Conservation (phyloP, 2,113 vertebrate genomes). For the Prochilodus magdalenae region DNA sequence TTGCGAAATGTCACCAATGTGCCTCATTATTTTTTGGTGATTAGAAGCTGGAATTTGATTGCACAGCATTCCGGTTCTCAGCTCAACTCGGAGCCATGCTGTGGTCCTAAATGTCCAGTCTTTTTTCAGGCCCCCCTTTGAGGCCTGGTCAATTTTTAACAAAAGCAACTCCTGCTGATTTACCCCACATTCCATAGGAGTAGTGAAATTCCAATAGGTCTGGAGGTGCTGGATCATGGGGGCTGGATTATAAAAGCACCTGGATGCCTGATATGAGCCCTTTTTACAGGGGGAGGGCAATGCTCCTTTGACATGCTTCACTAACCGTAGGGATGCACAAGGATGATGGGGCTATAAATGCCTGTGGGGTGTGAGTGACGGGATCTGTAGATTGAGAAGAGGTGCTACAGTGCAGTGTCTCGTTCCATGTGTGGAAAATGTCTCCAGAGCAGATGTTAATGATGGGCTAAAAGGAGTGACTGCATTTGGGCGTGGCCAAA, state of each 20-base stretch:
- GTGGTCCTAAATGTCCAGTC: background rate
- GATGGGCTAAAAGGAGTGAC: no score
- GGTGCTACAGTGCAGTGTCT: no score
- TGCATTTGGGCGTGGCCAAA: no score
- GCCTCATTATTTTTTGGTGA: background rate
- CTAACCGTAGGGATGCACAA: no score
- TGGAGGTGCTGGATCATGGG: slow-evolving; percentile 3
- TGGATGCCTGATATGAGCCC: background rate
- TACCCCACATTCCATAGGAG: slow-evolving; percentile 6
- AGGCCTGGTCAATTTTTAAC: slow-evolving; percentile 49
- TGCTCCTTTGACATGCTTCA: slow-evolving; percentile 19
- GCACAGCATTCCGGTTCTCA: background rate
- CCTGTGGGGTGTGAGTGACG: no score
- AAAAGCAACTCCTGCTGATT: slow-evolving; percentile 29
- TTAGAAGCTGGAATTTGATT: background rate
- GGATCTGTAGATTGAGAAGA: no score
- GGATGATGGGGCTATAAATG: no score
- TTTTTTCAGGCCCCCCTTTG: slow-evolving; percentile 32
- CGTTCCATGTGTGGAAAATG: no score
- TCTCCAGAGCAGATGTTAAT: no score
- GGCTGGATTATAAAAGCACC: background rate
- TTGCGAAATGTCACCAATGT: background rate
- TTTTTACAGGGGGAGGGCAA: background rate
- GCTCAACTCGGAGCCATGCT: background rate
- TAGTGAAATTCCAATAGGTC: slow-evolving; percentile 33